Base-by-base conservation (phyloP, 2,888 invertebrate genomes). In the Macaria liturata region DNA sequence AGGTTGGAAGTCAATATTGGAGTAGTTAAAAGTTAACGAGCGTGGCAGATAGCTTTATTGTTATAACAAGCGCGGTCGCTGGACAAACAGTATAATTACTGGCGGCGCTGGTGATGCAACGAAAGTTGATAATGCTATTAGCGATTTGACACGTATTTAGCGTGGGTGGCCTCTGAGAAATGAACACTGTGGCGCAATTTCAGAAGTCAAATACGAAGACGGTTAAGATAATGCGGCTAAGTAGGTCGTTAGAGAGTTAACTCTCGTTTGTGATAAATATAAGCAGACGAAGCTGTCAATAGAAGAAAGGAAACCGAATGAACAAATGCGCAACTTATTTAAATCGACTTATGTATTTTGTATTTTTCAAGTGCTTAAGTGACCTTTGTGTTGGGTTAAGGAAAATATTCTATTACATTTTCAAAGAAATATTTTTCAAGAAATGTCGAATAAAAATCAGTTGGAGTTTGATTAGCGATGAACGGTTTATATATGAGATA, bases 61-160 rank as follows among this genome's bases (percentile, higher is more conserved):
- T 81, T 84, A 76, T 78, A 82, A 75, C 84, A 82, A 79, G 70
- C 74, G 71, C 73, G 78, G 73, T 74, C 71, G 70, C 71, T 76
- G 80, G 78, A 80, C 81, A 85, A 85, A 83, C 80, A 80, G 68
- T 78, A 72, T 81, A 83, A 86, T 83, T 81, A 78, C 77, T 75
- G 74, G 67, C 70, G 76, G 78, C 76, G 81, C 72, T 68, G 81
- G 81, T 89, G 87, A 89, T 86, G 89, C 84, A 89, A 91, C 70
- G 84, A 89, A 88, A 88, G 87, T 84, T 86, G 88, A 89, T 91
- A 88, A 87, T 83, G 80, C 80, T 81, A 83, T 85, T 84, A 86
- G 82, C 86, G 80, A 84, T 86, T 85, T 86, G 86, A 88, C 89
- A 90, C 88, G 89, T 88, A 78, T 78, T 80, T 75, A 78, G 81